Evolutionary conservation across 2,113 vertebrate genomes (phyloP).

Genomic region (Caretta caretta): DNA sequence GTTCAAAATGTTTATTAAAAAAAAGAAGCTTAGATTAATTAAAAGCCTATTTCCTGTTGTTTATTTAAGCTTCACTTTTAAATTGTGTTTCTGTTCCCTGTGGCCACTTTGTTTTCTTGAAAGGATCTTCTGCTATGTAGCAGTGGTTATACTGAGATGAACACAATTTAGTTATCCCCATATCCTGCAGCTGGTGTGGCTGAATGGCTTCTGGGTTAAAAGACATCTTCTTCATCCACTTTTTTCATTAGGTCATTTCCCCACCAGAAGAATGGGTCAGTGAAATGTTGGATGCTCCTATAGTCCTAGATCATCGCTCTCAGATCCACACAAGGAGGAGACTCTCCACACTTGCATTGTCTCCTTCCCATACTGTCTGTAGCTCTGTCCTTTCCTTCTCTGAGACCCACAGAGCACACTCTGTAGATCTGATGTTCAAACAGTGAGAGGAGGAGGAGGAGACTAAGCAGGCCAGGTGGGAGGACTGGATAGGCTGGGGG

Average conservation of each 20-base stretch:
- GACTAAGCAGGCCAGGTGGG: neutral
- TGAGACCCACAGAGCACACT: neutral
- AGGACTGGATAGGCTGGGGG: neutral
- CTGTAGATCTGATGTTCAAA: neutral
- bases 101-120: neutral
- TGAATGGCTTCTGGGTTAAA: neutral
- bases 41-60: neutral
- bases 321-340: neutral
- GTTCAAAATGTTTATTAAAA: neutral
- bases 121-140: neutral
- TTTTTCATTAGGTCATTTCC: neutral
- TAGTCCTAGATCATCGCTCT: neutral
- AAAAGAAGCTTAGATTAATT: neutral
- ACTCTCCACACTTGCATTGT: neutral
- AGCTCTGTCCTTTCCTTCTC: neutral
- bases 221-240: neutral
- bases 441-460: neutral
- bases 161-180: neutral
- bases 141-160: neutral
- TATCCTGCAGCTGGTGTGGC: neutral
- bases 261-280: neutral
- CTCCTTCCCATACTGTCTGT: neutral
- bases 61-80: neutral
- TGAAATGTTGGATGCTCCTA: neutral
- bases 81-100: neutral